Percentiles rank a stretch among this genome's conserved stretches.
phyloP scores from a whole-genome alignment of 2,888 invertebrate species.

The Sipha maydis region DNA sequence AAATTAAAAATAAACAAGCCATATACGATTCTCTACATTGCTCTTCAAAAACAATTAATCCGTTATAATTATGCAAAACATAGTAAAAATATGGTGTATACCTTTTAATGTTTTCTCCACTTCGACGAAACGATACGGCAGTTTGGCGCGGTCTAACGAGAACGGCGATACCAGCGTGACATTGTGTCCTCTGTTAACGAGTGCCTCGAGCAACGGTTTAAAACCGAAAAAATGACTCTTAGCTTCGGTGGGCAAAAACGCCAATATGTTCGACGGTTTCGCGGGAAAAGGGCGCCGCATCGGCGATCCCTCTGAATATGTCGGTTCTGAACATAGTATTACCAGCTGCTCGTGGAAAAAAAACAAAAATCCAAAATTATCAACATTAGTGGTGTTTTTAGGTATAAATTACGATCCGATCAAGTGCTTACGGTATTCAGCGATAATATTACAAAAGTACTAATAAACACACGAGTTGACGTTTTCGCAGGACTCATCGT shows the following conservation, averaged over 20 bases:
- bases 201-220: constrained; percentile 26
- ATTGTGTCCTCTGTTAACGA: constrained; percentile 49
- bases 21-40: no score
- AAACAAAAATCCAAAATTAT: not conserved
- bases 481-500: no score
- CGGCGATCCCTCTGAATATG: not conserved
- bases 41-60: not conserved
- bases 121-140: constrained; percentile 34
- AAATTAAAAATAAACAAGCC: not conserved
- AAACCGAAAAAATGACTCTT: constrained; percentile 48
- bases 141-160: not conserved
- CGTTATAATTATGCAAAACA: not conserved
- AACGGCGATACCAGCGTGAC: constrained; percentile 47
- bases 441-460: no score
- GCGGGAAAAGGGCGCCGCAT: not conserved
- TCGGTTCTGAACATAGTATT: not conserved
- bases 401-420: no score
- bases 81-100: not conserved
- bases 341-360: not conserved
- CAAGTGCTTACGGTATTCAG: no score
- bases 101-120: constrained; percentile 24
- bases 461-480: no score
- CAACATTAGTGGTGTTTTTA: no score
- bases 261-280: constrained; percentile 27
- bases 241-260: constrained; percentile 44